These are phyloP conservation scores for Paraplagusia blochii DNA, from an alignment of 2,113 vertebrate species.

Conservation along the genomic window DNA sequence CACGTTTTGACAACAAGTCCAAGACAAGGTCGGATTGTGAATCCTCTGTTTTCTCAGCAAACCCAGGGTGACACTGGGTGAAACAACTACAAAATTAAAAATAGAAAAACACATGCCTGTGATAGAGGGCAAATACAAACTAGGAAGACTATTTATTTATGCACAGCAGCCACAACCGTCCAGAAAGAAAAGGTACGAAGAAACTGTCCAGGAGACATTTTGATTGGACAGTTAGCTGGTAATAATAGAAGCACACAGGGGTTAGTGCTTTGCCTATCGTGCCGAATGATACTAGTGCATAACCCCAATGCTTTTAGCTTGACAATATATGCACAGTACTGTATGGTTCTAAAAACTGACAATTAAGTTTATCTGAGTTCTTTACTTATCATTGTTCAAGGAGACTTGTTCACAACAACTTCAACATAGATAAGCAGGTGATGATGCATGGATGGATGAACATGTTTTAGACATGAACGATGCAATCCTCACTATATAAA, in stretches of 20 bases:
- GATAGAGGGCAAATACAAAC: conserved; percentile 3
- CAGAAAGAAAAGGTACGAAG: conserved; percentile 38
- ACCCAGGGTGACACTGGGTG: neutral
- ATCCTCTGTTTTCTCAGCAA: conserved; percentile 3
- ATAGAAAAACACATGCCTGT: conserved; percentile 23
- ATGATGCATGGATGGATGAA: too few species aligned
- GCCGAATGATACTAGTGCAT: neutral
- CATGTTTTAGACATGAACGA: too few species aligned
- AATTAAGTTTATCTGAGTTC: too few species aligned
- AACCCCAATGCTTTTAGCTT: conserved; percentile 8
- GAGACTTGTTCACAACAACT: too few species aligned
- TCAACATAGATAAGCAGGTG: too few species aligned
- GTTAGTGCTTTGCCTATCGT: conserved; percentile 4
- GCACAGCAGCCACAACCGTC: conserved; percentile 32
- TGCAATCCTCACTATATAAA: too few species aligned
- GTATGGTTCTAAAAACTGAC: too few species aligned
- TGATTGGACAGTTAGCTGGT: neutral
- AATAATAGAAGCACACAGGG: conserved; percentile 39
- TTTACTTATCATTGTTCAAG: too few species aligned
- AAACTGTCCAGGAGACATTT: too few species aligned
- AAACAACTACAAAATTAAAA: neutral
- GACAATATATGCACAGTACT: conserved; percentile 8
- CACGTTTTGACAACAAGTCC: neutral
- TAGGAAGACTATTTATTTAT: conserved; percentile 47
- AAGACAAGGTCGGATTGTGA: conserved; percentile 7